Conservation (phyloP, 2,113 vertebrate genomes). For the Chlorocebus sabaeus region DNA sequence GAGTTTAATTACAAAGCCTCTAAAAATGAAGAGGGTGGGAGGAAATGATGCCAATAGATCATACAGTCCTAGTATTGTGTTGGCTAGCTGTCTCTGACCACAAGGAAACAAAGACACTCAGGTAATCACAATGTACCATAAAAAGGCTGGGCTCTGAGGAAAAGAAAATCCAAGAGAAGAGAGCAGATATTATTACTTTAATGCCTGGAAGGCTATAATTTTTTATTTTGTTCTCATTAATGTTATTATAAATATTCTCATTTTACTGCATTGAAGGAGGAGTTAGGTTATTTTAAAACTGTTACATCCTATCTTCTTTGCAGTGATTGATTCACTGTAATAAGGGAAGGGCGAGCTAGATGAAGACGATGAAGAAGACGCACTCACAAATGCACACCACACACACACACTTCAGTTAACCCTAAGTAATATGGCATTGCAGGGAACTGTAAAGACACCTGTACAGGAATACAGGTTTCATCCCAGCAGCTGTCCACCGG, state of each 20-base stretch:
- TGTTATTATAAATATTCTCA: slow-evolving; percentile 5
- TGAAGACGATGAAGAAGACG: not conserved
- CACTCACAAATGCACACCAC: not conserved
- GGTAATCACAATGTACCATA: not conserved
- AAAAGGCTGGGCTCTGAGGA: not conserved
- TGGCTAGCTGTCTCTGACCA: not conserved
- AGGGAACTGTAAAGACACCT: not conserved
- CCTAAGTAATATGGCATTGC: not conserved
- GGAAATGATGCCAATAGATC: not conserved
- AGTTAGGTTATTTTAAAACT: not conserved
- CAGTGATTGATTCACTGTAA: not conserved
- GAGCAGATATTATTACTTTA: not conserved
- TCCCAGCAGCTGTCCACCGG: not conserved
- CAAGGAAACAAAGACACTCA: slow-evolving; percentile 43
- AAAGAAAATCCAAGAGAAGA: not conserved
- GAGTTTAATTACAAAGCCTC: slow-evolving; percentile 66
- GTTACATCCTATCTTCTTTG: not conserved
- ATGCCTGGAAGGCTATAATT: not conserved
- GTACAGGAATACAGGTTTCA: not conserved
- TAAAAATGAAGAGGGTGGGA: slow-evolving; percentile 32
- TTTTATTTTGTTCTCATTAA: slow-evolving; percentile 27
- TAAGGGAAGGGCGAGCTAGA: not conserved
- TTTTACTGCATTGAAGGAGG: not conserved
- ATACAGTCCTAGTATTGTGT: not conserved
- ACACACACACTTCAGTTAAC: not conserved